Evolutionary conservation across 2,113 vertebrate genomes (phyloP).

Genomic region (Ranitomeya imitator): DNA sequence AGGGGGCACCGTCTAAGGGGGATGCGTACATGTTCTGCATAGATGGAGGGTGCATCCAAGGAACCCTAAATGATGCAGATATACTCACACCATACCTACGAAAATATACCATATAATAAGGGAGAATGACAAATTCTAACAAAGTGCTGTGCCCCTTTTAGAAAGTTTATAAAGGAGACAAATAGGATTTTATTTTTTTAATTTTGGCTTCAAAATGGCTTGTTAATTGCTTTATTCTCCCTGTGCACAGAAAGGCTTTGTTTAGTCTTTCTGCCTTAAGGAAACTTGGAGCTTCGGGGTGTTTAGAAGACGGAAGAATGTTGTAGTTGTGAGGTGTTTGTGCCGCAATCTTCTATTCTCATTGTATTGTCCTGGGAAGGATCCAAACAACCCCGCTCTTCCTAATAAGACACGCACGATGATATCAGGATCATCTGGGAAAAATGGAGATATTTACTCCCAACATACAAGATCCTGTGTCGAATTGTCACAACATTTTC

Average conservation of each 20-base stretch:
- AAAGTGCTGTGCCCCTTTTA: background rate
- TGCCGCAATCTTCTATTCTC: background rate
- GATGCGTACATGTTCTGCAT: no score
- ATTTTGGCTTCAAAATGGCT: slow-evolving; percentile 2
- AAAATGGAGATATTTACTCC: no score
- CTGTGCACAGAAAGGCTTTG: slow-evolving; percentile 23
- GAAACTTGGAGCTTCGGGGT: slow-evolving; percentile 1
- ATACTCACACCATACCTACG: background rate
- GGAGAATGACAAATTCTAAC: background rate
- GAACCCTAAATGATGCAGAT: no score
- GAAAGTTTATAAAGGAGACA: background rate
- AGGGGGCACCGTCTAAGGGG: no score
- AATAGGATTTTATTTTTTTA: background rate
- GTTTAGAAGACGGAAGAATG: background rate
- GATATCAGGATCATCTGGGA: no score
- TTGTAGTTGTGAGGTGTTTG: slow-evolving; percentile 2
- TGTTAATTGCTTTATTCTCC: slow-evolving; percentile 14
- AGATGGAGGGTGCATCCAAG: no score
- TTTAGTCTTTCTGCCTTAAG: slow-evolving; percentile 11
- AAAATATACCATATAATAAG: background rate
- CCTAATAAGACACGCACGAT: no score
- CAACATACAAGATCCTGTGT: background rate
- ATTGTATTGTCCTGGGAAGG: slow-evolving; percentile 13
- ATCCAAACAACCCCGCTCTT: background rate
- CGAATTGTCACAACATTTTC: background rate